phyloP scores from a whole-genome alignment of 2,888 invertebrate genomes.

The Craniophora ligustri region DNA sequence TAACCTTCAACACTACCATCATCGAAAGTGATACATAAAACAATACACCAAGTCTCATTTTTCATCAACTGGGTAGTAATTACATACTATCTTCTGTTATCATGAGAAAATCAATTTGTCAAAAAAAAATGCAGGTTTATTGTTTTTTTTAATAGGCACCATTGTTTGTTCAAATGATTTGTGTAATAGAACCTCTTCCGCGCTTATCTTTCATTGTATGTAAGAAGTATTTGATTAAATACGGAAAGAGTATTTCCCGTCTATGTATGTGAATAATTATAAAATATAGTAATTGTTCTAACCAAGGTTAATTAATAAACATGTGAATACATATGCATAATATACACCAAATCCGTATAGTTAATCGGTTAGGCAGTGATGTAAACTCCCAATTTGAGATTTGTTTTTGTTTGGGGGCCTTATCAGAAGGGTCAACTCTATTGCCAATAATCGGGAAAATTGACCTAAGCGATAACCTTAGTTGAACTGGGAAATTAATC shows the following conservation, averaged over 20 bases:
- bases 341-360: no score
- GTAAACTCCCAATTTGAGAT: no score
- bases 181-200: slow-evolving; percentile 15
- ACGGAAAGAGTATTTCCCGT: slow-evolving; percentile 30
- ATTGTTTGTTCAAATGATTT: slow-evolving; percentile 6
- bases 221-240: not conserved
- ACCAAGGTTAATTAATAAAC: slow-evolving; percentile 12
- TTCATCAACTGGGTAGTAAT: slow-evolving; percentile 52
- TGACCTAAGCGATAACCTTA: no score
- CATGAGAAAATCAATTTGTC: slow-evolving; percentile 43
- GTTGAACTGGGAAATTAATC: no score
- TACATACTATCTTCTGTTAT: slow-evolving; percentile 58
- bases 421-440: no score
- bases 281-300: not conserved
- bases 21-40: no score
- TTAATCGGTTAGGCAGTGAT: no score
- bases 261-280: slow-evolving; percentile 14
- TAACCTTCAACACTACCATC: no score
- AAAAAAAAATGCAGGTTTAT: slow-evolving; percentile 18
- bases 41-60: slow-evolving; percentile 33
- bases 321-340: no score
- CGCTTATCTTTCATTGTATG: not conserved
- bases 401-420: no score
- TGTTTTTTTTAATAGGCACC: slow-evolving; percentile 11
- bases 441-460: no score